Conservation (phyloP, 2,113 vertebrate species). For the Platycercus adscitus region DNA sequence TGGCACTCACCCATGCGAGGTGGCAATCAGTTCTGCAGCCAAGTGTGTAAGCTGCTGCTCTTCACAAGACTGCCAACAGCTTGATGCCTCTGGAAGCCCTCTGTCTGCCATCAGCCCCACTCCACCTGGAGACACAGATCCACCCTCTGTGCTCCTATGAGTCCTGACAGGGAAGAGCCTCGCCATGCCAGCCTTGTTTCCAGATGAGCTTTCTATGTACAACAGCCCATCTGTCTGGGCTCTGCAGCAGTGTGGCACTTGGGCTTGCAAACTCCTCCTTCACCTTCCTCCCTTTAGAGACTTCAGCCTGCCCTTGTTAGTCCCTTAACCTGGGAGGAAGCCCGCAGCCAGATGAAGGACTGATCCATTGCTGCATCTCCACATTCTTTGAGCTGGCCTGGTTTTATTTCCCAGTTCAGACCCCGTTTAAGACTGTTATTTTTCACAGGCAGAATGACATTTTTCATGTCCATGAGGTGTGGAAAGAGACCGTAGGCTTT, state of each 20-base stretch:
- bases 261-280: background rate
- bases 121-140: constrained; percentile 2
- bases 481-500: background rate
- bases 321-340: background rate
- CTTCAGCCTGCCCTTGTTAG: background rate
- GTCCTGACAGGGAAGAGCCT: background rate
- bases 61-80: constrained; percentile 8
- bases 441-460: background rate
- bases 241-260: background rate
- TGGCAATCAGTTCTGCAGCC: background rate
- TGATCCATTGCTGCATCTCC: background rate
- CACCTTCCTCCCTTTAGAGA: background rate
- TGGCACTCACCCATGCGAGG: background rate
- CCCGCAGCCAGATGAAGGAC: background rate
- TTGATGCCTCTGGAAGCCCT: background rate
- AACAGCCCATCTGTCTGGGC: background rate
- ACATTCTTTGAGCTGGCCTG: background rate
- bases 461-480: background rate
- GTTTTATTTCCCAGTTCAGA: constrained; percentile 4
- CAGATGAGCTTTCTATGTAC: background rate
- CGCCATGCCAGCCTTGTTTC: constrained; percentile 15
- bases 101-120: background rate
- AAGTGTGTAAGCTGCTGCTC: background rate
- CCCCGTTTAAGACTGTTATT: background rate
- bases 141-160: background rate